Percentiles rank a stretch among this genome's conserved stretches.
Evolutionary conservation across 2,888 invertebrate species (phyloP).

Genomic region (Eledona agricola): DNA sequence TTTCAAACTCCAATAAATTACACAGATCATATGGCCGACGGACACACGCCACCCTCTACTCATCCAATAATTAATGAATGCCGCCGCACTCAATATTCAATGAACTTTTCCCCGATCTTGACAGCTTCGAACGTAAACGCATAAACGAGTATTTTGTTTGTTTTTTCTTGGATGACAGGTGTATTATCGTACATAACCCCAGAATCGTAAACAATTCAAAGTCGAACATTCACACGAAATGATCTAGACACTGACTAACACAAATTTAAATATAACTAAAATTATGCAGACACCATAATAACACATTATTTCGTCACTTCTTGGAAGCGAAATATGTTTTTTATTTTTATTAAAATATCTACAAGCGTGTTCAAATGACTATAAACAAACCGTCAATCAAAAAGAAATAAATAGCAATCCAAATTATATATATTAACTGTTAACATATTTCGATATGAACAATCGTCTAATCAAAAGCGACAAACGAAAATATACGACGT

Average conservation of each 20-base stretch:
- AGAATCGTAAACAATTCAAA: constrained; percentile 4
- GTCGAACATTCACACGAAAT: constrained; percentile 14
- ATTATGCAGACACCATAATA: constrained; percentile 1
- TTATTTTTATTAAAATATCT: too few relatives aligned
- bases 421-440: too few relatives aligned
- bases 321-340: too few relatives aligned
- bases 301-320: constrained; percentile 5
- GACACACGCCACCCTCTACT: constrained; percentile 28
- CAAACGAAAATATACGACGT: constrained; percentile 1
- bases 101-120: constrained; percentile 11
- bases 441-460: constrained; percentile 10
- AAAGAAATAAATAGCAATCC: too few relatives aligned
- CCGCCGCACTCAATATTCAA: constrained; percentile 18
- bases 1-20: constrained; percentile 31
- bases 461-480: constrained; percentile 6
- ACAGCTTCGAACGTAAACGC: neutral
- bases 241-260: constrained; percentile 10
- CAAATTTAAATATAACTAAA: constrained; percentile 13
- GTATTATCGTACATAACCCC: constrained; percentile 4
- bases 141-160: constrained; percentile 10
- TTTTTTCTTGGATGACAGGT: too few relatives aligned
- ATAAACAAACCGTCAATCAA: too few relatives aligned
- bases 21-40: constrained; percentile 32
- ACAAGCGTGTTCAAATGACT: too few relatives aligned
- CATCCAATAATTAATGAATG: constrained; percentile 31